These are phyloP conservation scores for Dinothrombium tinctorium DNA, from an alignment of 1,140 invertebrate genomes.

Conservation along the genomic window DNA sequence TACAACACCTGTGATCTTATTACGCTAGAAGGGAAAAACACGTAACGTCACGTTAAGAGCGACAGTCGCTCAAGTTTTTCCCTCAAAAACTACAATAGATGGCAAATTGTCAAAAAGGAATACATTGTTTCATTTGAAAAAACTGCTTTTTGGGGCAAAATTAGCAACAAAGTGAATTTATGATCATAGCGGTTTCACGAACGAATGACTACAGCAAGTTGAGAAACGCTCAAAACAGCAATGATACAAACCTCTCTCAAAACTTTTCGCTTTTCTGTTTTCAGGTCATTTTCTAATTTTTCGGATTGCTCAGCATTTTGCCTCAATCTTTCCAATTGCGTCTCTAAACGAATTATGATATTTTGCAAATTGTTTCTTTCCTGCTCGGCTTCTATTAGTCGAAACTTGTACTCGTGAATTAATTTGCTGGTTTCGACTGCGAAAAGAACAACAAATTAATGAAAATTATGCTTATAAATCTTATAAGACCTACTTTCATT, in stretches of 20 bases:
- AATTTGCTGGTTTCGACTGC: slow-evolving; percentile 51
- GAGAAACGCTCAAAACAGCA: no score
- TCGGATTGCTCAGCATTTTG: slow-evolving; percentile 77
- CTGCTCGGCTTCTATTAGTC: slow-evolving; percentile 85
- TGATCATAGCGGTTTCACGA: no score
- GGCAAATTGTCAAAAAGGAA: no score
- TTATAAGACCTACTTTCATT: slow-evolving; percentile 10
- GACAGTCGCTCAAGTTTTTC: no score
- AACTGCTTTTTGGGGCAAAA: no score
- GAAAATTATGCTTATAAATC: not conserved
- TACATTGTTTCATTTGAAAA: no score
- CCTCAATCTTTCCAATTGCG: slow-evolving; percentile 80
- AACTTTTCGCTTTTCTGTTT: slow-evolving; percentile 76
- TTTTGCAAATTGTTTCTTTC: slow-evolving; percentile 58
- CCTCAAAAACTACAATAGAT: no score
- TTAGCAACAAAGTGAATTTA: no score
- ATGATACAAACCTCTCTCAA: slow-evolving; percentile 90
- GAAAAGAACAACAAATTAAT: not conserved
- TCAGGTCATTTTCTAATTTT: slow-evolving; percentile 80
- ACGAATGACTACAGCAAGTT: no score
- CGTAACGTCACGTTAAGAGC: no score
- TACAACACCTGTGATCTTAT: no score
- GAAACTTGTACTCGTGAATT: slow-evolving; percentile 62
- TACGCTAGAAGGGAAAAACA: no score
- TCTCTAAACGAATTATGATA: slow-evolving; percentile 56